A percentile compares a stretch with the other conserved stretches of the same genome.
phyloP scores from a whole-genome alignment of 2,797 vertebrate species.

The Dermochelys coriacea region DNA sequence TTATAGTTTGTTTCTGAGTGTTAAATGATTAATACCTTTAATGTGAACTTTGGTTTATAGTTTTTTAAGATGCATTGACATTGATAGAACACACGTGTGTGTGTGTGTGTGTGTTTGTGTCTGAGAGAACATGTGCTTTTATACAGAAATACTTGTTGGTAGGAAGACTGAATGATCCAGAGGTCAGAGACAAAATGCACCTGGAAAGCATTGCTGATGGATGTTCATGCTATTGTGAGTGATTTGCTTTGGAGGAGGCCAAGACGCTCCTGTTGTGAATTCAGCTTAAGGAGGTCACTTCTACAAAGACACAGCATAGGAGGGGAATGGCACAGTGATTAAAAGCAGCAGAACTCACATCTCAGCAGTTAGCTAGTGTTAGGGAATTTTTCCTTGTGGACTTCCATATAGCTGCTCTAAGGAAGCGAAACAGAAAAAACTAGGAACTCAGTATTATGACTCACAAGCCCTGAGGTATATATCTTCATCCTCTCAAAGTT shows the following conservation, averaged over 20 bases:
- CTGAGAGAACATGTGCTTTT: too few species aligned
- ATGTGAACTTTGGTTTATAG: neutral
- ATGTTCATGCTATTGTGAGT: neutral
- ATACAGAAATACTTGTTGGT: constrained; percentile 8
- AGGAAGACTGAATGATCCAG: constrained; percentile 32
- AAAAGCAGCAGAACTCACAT: neutral
- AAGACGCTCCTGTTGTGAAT: neutral
- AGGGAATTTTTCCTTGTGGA: neutral
- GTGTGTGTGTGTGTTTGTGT: too few species aligned
- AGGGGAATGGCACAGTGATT: neutral
- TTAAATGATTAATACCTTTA: neutral
- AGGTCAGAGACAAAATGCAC: constrained; percentile 3
- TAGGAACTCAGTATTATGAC: neutral
- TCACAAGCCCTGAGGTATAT: neutral
- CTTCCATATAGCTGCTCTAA: neutral
- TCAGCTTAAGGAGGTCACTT: neutral
- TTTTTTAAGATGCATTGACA: neutral
- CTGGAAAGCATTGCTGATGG: neutral
- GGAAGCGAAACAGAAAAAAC: neutral
- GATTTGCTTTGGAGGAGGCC: constrained; percentile 34
- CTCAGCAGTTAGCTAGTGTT: neutral
- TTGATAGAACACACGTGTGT: neutral
- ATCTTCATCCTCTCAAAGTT: neutral
- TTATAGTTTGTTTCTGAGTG: neutral
- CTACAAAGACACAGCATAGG: neutral